Percentiles rank a stretch among this genome's conserved stretches.
These are phyloP conservation scores for Ctenicera cuprea DNA, from an alignment of 2,888 invertebrate genomes.

Conservation along the genomic window DNA sequence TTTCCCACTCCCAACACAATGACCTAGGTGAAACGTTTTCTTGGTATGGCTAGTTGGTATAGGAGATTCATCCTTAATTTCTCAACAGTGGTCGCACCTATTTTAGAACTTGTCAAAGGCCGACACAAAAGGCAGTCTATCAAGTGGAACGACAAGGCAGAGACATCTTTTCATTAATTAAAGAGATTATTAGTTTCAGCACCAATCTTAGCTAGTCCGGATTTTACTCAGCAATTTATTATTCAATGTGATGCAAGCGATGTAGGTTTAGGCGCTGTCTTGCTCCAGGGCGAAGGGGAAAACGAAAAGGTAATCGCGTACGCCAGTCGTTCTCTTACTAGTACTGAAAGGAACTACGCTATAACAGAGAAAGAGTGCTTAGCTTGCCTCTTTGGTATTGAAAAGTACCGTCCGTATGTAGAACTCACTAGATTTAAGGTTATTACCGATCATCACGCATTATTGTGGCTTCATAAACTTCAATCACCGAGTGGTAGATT, in stretches of 20 bases:
- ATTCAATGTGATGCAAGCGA: slow-evolving; percentile 60
- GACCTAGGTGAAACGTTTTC: slow-evolving; percentile 61
- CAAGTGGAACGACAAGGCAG: slow-evolving; percentile 55
- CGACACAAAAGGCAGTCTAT: slow-evolving; percentile 54
- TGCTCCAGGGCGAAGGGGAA: slow-evolving; percentile 22
- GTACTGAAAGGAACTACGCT: slow-evolving; percentile 33
- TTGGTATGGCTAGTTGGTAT: slow-evolving; percentile 62
- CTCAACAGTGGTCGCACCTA: slow-evolving; percentile 57
- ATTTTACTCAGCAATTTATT: slow-evolving; percentile 57
- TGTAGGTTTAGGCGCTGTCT: slow-evolving; percentile 56
- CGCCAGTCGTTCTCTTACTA: slow-evolving; percentile 32
- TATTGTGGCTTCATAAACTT: slow-evolving; percentile 50
- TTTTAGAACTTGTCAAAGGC: slow-evolving; percentile 47
- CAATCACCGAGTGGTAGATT: slow-evolving; percentile 52
- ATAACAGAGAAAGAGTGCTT: slow-evolving; percentile 32
- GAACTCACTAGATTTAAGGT: slow-evolving; percentile 53
- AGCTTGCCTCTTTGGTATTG: not conserved
- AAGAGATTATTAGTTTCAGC: slow-evolving; percentile 44
- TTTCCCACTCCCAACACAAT: slow-evolving; percentile 57
- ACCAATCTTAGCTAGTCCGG: slow-evolving; percentile 57
- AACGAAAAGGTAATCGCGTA: slow-evolving; percentile 42
- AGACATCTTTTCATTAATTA: slow-evolving; percentile 55
- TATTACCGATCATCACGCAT: slow-evolving; percentile 57
- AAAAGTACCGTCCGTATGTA: slow-evolving; percentile 35
- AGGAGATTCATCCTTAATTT: slow-evolving; percentile 61